These are phyloP conservation scores for Tursiops truncatus DNA, from an alignment of 2,113 vertebrate genomes.

Conservation along the genomic window DNA sequence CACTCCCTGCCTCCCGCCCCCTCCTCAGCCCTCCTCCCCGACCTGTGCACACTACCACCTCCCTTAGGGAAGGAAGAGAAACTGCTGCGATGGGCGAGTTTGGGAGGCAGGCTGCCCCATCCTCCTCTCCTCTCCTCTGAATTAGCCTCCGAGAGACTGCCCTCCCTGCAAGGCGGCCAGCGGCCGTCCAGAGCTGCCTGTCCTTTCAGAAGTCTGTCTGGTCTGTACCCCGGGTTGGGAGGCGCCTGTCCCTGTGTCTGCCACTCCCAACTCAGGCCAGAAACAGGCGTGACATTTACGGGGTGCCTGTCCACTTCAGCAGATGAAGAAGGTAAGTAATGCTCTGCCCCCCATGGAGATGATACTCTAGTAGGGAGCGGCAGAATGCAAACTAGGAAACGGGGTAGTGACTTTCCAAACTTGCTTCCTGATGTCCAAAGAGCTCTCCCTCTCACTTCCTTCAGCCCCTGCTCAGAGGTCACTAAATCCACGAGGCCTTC, in stretches of 20 bases:
- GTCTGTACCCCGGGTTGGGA: neutral
- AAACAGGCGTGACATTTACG: neutral
- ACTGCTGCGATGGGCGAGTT: neutral
- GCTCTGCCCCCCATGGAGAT: neutral
- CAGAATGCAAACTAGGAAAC: neutral
- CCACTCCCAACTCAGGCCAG: neutral
- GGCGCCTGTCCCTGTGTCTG: neutral
- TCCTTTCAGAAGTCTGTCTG: neutral
- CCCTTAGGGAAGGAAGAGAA: neutral
- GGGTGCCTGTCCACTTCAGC: neutral
- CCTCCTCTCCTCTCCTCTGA: neutral
- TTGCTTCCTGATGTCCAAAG: neutral
- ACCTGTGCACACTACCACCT: neutral
- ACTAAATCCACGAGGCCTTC: neutral
- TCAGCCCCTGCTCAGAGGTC: neutral
- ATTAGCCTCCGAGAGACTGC: neutral
- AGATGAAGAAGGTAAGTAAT: neutral
- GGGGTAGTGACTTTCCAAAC: neutral
- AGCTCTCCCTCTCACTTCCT: neutral
- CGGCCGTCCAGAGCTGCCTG: neutral
- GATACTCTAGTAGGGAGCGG: neutral
- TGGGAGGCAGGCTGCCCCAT: neutral
- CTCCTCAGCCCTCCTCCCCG: no score
- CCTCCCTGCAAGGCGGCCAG: neutral
- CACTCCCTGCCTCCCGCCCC: neutral